A percentile compares a stretch with the other conserved stretches of the same genome.
Conservation (phyloP, 2,888 invertebrate genomes). For the Minunthozetes semirufus region DNA sequence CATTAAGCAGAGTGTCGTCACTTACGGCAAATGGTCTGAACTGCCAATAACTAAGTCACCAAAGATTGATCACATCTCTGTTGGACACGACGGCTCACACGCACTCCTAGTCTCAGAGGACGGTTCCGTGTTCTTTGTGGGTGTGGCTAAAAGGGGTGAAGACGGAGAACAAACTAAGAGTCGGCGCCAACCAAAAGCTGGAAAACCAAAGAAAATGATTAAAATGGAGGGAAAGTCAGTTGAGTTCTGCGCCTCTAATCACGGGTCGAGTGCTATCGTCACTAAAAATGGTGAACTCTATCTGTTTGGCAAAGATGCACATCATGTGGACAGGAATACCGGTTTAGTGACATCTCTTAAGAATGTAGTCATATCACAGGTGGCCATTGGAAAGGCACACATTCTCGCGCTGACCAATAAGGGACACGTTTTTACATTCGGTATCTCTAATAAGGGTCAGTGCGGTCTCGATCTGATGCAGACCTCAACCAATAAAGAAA, state of each 20-base stretch:
- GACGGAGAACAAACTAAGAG: conserved; percentile 73
- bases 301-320: conserved; percentile 85
- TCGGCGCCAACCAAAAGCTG: conserved; percentile 76
- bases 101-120: conserved; percentile 84
- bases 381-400: conserved; percentile 91
- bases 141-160: conserved; percentile 82
- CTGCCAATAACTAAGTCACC: conserved; percentile 63
- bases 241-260: conserved; percentile 80
- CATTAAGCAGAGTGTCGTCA: conserved; percentile 58
- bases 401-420: conserved; percentile 78
- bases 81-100: conserved; percentile 90
- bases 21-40: conserved; percentile 50
- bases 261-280: conserved; percentile 86
- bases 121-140: conserved; percentile 77
- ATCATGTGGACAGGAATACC: conserved; percentile 66
- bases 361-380: conserved; percentile 62
- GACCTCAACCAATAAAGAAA: background rate
- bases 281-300: conserved; percentile 80
- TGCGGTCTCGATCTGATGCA: conserved; percentile 59
- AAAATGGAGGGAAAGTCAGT: conserved; percentile 79
- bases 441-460: conserved; percentile 95
- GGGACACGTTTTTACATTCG: conserved; percentile 89
- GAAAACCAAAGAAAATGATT: conserved; percentile 83
- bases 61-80: conserved; percentile 67
- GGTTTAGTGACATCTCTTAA: conserved; percentile 68